phyloP scores from a whole-genome alignment of 2,113 vertebrate genomes.

The Craseonycteris thonglongyai region DNA sequence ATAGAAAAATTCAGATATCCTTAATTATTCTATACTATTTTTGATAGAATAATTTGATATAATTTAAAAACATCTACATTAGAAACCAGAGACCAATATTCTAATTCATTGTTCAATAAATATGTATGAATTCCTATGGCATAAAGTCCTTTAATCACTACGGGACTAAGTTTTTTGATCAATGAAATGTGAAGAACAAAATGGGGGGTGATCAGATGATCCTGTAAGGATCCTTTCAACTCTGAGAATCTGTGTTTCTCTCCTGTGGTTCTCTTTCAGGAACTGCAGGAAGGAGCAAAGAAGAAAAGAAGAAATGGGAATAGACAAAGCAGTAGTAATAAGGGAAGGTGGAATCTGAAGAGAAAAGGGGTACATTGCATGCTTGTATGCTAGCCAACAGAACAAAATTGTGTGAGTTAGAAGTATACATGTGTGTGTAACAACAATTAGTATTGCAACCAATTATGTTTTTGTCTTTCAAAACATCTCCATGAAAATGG shows the following conservation, averaged over 20 bases:
- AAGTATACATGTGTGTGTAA: background rate
- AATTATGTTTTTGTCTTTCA: background rate
- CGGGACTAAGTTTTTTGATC: accelerated
- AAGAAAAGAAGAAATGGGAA: background rate
- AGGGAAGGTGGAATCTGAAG: background rate
- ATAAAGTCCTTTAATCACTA: background rate
- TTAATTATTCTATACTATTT: background rate
- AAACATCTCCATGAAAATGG: background rate
- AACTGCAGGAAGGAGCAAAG: background rate
- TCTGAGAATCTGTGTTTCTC: background rate
- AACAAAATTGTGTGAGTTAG: background rate
- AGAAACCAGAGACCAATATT: background rate
- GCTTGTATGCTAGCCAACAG: background rate
- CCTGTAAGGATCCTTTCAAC: background rate
- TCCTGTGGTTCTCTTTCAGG: background rate
- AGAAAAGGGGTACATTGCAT: background rate
- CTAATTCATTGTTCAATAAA: background rate
- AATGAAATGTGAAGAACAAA: background rate
- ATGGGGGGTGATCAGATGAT: background rate
- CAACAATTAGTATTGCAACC: background rate
- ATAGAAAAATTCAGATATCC: background rate
- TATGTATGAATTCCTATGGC: background rate
- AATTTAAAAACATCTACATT: background rate
- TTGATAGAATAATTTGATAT: background rate
- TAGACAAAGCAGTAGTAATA: background rate